Evolutionary conservation across 1,140 invertebrate species (phyloP).

Genomic region (Parasteatoda tepidariorum): DNA sequence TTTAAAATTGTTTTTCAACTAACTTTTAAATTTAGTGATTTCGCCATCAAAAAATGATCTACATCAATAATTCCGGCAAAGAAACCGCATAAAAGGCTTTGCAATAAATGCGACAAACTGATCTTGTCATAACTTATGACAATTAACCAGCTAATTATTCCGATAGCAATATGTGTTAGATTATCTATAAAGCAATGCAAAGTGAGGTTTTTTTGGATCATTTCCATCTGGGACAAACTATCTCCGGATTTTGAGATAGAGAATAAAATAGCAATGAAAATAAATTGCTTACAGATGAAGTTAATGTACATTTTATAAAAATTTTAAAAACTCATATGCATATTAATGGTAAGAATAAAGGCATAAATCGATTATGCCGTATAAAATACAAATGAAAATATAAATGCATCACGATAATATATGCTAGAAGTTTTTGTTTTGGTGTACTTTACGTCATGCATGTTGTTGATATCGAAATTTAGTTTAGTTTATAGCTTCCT

Average conservation of each 20-base stretch:
- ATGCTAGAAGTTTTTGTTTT: too few species aligned
- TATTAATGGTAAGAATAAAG: too few species aligned
- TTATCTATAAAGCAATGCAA: slow-evolving; percentile 7
- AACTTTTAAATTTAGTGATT: slow-evolving; percentile 64
- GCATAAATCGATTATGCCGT: too few species aligned
- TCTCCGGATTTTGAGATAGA: neutral
- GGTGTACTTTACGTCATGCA: too few species aligned
- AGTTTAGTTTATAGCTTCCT: too few species aligned
- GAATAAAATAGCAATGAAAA: neutral
- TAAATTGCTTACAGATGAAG: neutral
- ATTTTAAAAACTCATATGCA: neutral
- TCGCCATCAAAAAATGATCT: slow-evolving; percentile 67
- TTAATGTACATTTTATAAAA: neutral
- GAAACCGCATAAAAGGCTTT: slow-evolving; percentile 57
- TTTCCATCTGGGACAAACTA: too few species aligned
- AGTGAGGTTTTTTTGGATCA: neutral
- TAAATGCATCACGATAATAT: too few species aligned
- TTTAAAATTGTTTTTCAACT: too few species aligned
- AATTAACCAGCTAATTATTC: slow-evolving; percentile 33
- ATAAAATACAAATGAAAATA: too few species aligned
- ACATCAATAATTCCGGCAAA: slow-evolving; percentile 65
- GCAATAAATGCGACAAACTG: neutral
- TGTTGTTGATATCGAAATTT: too few species aligned
- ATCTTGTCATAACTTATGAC: slow-evolving; percentile 28
- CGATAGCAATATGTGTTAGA: slow-evolving; percentile 7